A percentile compares a stretch with the other conserved stretches of the same genome.
Evolutionary conservation across 1,140 invertebrate species (phyloP).

Genomic region (Lepidurus couesii): DNA sequence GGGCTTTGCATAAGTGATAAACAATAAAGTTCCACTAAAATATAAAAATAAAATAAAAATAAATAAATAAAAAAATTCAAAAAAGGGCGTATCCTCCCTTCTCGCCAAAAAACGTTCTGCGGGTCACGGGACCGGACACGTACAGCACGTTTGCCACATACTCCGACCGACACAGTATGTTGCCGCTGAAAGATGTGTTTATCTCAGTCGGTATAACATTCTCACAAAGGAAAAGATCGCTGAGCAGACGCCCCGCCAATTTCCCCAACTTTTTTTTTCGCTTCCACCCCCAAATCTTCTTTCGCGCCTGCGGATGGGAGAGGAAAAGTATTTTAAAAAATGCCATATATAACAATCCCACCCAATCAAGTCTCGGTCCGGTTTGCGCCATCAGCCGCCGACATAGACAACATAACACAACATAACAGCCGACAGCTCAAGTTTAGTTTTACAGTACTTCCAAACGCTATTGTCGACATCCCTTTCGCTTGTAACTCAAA

Average conservation of each 20-base stretch:
- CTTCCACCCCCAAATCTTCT: slow-evolving; percentile 14
- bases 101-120: not conserved
- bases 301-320: not conserved
- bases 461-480: slow-evolving; percentile 14
- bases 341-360: slow-evolving; percentile 9
- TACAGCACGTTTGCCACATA: not conserved
- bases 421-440: not conserved
- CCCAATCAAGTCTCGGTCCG: not conserved
- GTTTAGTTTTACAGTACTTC: no score
- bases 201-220: slow-evolving; percentile 19
- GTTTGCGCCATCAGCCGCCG: not conserved
- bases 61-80: not conserved
- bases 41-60: no score
- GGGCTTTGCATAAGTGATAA: no score
- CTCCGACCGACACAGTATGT: not conserved
- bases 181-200: slow-evolving; percentile 18
- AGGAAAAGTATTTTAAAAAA: not conserved
- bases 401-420: not conserved
- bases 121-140: slow-evolving; percentile 10
- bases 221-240: slow-evolving; percentile 9
- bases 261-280: not conserved
- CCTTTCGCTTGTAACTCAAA: slow-evolving; percentile 12
- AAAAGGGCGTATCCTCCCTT: not conserved
- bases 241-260: slow-evolving; percentile 16
- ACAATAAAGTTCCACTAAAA: no score